Conservation (phyloP, 2,797 vertebrate species). For the Brotula barbata region DNA sequence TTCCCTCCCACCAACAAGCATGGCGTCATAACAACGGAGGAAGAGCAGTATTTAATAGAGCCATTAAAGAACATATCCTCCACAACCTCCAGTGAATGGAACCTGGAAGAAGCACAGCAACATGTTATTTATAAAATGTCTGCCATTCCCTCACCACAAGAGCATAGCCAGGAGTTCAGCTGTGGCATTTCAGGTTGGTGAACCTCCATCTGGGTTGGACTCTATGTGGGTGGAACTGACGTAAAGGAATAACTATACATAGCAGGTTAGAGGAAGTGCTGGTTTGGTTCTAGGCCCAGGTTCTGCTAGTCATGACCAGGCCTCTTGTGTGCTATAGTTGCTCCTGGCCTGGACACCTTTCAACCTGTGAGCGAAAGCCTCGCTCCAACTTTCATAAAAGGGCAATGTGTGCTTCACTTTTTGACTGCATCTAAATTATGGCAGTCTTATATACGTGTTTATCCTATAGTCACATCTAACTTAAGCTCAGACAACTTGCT, state of each 20-base stretch:
- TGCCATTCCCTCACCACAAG: conserved; percentile 85
- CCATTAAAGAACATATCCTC: conserved; percentile 91
- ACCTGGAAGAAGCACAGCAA: conserved; percentile 90
- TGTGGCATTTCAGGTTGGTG: conserved; percentile 96
- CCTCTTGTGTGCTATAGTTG: conserved; percentile 63
- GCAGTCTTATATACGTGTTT: conserved; percentile 42
- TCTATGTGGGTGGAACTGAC: conserved; percentile 75
- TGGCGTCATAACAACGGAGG: conserved; percentile 96
- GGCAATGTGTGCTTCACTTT: conserved; percentile 11
- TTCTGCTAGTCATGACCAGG: conserved; percentile 65
- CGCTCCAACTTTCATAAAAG: conserved; percentile 49
- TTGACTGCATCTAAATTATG: conserved; percentile 14
- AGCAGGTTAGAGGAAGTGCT: conserved; percentile 74
- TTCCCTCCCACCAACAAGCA: conserved; percentile 81
- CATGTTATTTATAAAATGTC: conserved; percentile 99
- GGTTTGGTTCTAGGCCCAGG: conserved; percentile 75
- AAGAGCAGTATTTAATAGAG: conserved; percentile 99
- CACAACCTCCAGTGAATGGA: conserved; percentile 85
- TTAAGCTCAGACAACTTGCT: conserved; percentile 22
- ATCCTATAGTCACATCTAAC: conserved; percentile 49
- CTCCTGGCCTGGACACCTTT: conserved; percentile 62
- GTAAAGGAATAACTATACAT: conserved; percentile 75
- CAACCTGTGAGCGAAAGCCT: conserved; percentile 51
- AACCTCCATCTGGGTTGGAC: conserved; percentile 71
- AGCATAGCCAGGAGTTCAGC: conserved; percentile 86